Conservation (phyloP, 1,140 invertebrate genomes). For the Saccostrea cuccullata region DNA sequence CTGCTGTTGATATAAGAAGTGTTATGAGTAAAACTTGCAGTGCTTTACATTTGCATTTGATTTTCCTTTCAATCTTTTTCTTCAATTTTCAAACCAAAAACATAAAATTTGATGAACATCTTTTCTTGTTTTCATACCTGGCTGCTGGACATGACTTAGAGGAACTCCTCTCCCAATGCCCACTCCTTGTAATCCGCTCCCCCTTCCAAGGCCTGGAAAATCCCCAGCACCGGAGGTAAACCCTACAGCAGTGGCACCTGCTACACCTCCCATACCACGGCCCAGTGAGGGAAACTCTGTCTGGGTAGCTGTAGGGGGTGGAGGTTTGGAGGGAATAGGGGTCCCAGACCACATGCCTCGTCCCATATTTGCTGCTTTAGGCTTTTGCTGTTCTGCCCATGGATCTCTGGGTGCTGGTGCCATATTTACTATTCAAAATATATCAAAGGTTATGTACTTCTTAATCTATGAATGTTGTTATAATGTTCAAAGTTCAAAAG, state of each 20-base stretch:
- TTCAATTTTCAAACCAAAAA: not conserved
- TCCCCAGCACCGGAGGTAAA: constrained; percentile 9
- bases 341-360: constrained; percentile 43
- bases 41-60: not conserved
- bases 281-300: constrained; percentile 38
- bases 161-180: constrained; percentile 54
- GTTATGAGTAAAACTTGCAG: not conserved
- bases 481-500: no score
- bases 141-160: not conserved
- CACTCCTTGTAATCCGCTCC: constrained; percentile 15
- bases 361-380: not conserved
- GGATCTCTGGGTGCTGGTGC: not conserved
- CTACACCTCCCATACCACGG: not conserved
- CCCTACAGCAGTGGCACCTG: not conserved
- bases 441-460: no score
- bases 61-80: not conserved
- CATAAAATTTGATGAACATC: not conserved
- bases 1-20: not conserved
- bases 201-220: constrained; percentile 35
- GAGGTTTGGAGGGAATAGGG: not conserved
- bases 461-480: no score
- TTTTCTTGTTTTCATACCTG: not conserved
- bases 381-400: constrained; percentile 2
- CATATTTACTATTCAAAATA: not conserved
- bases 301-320: constrained; percentile 34